Evolutionary conservation across 2,113 vertebrate genomes (phyloP), one percentile per base, ranked within the genome.

Genomic region (Raja brachyura): DNA sequence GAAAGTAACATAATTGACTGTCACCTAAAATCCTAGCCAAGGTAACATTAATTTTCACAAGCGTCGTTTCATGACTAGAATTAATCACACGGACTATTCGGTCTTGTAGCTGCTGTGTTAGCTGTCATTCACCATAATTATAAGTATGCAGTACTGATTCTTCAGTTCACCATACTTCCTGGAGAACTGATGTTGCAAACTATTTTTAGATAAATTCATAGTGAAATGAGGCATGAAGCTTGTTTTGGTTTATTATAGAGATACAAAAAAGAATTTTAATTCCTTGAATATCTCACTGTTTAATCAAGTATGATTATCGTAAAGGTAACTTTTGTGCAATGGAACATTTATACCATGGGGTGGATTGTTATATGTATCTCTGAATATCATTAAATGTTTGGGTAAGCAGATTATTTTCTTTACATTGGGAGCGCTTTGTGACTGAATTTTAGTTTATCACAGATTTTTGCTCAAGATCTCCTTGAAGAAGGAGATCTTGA

Each of bases 51-150:
- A 83, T 83, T 83, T 83, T 83, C 48, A 54, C 16, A 22, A 83
- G 25, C 11, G 48, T 83, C 39, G 54, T 56, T 83, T 56, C 79
- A 83, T 83, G 48, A 48, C 79, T 39, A 22, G 79, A 54, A 48
- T 83, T 83, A 83, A 81, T 81, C 78, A 48, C 78, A 81, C 33
- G 14, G 4, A 54, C 48, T 56, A 83, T 83, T 83, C 48, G 54
- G 9, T 83, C 54, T 81, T 14, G 31, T 18, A 48, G 48, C 79
- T 83, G 79, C 79, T 20, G 22, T 83, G 14, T 54, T 81, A 54
- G 11, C 48, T 54, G 33, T 81, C 78, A 81, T 39, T 81, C 78
- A 54, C 48, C 78, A 81, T 81, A 81, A 81, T 81, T 81, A 81
- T 54, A 81, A 54, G 39, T 56, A 22, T 83, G 79, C 56, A 7